Conservation (phyloP, 2,888 invertebrate genomes). For the Seira sanloemensis region DNA sequence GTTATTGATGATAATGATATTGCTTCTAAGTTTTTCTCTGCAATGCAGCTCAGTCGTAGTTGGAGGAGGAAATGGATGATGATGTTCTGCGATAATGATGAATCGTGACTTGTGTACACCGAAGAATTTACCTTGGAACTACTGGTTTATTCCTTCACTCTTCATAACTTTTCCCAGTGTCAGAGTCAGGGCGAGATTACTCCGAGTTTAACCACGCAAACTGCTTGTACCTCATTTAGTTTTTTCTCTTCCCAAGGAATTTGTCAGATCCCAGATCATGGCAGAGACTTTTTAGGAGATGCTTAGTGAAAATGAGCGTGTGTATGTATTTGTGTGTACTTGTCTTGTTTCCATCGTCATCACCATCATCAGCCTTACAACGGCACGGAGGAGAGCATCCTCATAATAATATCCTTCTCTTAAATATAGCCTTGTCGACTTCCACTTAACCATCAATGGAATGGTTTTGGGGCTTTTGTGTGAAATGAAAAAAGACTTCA, state of each 20-base stretch:
- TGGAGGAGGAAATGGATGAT: background rate
- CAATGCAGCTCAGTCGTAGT: constrained; percentile 40
- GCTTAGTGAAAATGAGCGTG: constrained; percentile 16
- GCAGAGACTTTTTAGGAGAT: constrained; percentile 54
- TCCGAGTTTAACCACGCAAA: background rate
- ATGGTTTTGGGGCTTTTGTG: background rate
- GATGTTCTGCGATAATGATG: constrained; percentile 30
- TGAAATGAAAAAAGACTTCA: constrained; percentile 21
- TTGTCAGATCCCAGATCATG: constrained; percentile 51
- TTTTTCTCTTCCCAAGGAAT: constrained; percentile 7
- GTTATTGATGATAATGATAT: constrained; percentile 17
- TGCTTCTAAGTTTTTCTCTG: constrained; percentile 3
- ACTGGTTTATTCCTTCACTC: constrained; percentile 8
- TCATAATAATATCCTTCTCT: background rate
- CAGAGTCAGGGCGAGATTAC: background rate
- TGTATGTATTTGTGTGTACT: background rate
- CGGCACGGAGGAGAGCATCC: background rate
- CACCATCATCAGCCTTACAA: background rate
- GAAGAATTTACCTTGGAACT: constrained; percentile 54
- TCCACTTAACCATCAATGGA: constrained; percentile 4
- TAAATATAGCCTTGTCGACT: background rate
- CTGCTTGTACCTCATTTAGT: background rate
- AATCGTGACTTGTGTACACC: constrained; percentile 22
- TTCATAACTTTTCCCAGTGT: constrained; percentile 17
- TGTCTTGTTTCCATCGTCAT: constrained; percentile 1